A percentile compares a stretch with the other conserved stretches of the same genome.
Evolutionary conservation across 2,888 invertebrate species (phyloP).

Genomic region (Tribolium freemani): DNA sequence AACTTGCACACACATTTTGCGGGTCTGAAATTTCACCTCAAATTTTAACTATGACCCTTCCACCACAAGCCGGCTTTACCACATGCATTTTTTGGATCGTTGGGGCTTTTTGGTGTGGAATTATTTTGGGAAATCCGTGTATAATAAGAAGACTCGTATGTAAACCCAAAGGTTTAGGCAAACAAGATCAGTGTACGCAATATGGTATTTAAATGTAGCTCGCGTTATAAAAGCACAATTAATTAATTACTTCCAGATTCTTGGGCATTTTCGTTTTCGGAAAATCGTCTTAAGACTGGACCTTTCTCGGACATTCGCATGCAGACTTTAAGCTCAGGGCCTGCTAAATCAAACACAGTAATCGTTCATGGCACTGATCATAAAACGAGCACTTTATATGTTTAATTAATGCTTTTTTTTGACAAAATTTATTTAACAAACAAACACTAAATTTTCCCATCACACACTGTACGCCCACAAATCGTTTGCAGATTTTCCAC

Average conservation of each 20-base stretch:
- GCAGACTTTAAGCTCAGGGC: no score
- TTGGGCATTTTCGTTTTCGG: no score
- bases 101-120: slow-evolving; percentile 53
- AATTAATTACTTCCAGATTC: neutral
- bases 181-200: slow-evolving; percentile 49
- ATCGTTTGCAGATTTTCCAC: slow-evolving; percentile 56
- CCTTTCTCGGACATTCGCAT: no score
- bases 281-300: no score
- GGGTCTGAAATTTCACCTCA: neutral
- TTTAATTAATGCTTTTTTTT: slow-evolving; percentile 1
- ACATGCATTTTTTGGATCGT: slow-evolving; percentile 49
- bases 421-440: slow-evolving; percentile 1
- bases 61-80: neutral
- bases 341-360: neutral
- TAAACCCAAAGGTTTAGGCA: slow-evolving; percentile 2
- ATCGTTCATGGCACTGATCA: neutral
- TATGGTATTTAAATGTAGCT: slow-evolving; percentile 46
- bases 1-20: neutral
- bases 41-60: neutral
- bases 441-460: neutral
- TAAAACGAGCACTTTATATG: neutral
- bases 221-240: no score
- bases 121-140: slow-evolving; percentile 54
- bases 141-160: slow-evolving; percentile 49
- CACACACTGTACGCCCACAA: slow-evolving; percentile 52